phyloP scores from a whole-genome alignment of 2,888 invertebrate species.

The Pelosia muscerda region DNA sequence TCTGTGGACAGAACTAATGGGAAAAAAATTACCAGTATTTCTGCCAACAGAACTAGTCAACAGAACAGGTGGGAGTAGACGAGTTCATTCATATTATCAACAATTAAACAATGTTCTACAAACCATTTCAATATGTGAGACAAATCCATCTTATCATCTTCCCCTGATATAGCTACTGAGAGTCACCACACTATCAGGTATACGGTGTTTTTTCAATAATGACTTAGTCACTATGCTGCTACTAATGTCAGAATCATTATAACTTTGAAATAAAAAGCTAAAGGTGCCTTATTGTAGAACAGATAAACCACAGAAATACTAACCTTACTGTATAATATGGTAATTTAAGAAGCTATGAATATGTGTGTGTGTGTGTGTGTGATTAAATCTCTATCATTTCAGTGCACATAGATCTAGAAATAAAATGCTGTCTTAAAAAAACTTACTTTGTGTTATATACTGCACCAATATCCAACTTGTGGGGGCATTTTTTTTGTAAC shows the following conservation, averaged over 20 bases:
- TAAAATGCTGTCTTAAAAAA: not conserved
- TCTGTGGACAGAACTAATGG: no score
- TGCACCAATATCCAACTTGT: conserved; percentile 99
- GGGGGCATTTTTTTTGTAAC: conserved; percentile 92
- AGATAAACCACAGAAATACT: not conserved
- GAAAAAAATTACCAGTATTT: no score
- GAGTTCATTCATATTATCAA: no score
- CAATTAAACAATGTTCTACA: not conserved
- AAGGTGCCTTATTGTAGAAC: not conserved
- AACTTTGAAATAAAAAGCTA: no score
- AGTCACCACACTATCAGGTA: no score
- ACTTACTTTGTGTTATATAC: conserved; percentile 90
- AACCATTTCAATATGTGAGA: not conserved
- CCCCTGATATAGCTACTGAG: not conserved
- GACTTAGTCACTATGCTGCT: no score
- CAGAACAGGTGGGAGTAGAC: no score
- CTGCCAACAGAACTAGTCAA: no score
- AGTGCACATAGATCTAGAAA: not conserved
- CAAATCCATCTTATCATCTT: not conserved
- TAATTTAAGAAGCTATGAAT: no score
- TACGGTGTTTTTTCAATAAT: not conserved
- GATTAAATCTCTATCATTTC: not conserved
- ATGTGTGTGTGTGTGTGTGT: no score
- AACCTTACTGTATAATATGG: not conserved
- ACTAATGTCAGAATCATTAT: no score